Evolutionary conservation across 2,797 vertebrate species (phyloP).

Genomic region (Mormyrus proboscirostris): DNA sequence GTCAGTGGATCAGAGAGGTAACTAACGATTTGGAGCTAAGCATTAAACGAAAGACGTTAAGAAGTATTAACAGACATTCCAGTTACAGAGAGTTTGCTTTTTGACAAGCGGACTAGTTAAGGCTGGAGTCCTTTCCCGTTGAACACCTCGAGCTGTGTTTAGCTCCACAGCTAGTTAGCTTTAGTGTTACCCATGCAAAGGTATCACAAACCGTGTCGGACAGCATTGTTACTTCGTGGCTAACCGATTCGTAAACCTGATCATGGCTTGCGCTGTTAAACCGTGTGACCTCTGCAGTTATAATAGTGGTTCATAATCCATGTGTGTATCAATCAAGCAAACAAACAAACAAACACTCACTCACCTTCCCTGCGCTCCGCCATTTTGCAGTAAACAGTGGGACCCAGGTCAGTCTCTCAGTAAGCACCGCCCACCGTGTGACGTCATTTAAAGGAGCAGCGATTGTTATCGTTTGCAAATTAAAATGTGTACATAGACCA

Average conservation of each 20-base stretch:
- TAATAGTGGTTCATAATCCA: neutral
- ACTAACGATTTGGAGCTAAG: neutral
- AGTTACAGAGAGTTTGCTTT: neutral
- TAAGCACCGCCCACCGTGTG: neutral
- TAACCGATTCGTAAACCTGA: neutral
- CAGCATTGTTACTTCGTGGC: neutral
- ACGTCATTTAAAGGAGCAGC: slow-evolving; percentile 20
- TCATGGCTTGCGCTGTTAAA: neutral
- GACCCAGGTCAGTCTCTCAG: slow-evolving; percentile 13
- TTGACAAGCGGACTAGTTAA: neutral
- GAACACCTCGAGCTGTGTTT: neutral
- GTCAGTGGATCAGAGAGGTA: neutral
- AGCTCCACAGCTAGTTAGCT: neutral
- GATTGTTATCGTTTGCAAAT: neutral
- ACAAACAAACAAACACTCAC: slow-evolving; percentile 32
- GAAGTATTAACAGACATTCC: neutral
- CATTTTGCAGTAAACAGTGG: slow-evolving; percentile 57
- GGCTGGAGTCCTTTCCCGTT: neutral
- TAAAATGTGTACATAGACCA: neutral
- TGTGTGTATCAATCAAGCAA: neutral
- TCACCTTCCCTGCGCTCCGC: slow-evolving; percentile 65
- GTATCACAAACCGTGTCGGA: neutral
- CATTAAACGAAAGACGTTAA: neutral
- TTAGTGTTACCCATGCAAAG: neutral
- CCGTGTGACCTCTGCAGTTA: neutral